Conservation (phyloP, 2,888 invertebrate genomes). For the Sphaerophoria rueppellii region DNA sequence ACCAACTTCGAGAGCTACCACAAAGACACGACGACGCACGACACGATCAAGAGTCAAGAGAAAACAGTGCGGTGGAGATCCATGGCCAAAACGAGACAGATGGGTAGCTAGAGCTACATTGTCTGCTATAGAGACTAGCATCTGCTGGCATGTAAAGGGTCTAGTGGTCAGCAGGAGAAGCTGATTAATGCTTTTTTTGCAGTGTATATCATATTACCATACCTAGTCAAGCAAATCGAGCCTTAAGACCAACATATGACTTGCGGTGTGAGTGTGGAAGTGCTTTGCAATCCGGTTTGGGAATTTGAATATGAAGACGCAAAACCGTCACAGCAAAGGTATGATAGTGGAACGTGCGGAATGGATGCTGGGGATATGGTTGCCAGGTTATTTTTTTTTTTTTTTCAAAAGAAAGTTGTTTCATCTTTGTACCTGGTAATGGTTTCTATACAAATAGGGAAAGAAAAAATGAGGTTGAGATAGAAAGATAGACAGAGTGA, state of each 20-base stretch:
- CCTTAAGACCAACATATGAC: conserved; percentile 58
- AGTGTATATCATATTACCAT: conserved; percentile 45
- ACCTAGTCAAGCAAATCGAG: conserved; percentile 69
- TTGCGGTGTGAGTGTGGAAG: conserved; percentile 39
- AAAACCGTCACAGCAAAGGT: conserved; percentile 22
- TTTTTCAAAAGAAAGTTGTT: not conserved
- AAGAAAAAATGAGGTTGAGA: too few species aligned
- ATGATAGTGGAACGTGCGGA: conserved; percentile 3
- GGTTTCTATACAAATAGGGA: too few species aligned
- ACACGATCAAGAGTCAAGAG: conserved; percentile 46
- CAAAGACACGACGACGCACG: not conserved
- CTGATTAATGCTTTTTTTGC: conserved; percentile 41
- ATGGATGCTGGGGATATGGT: conserved; percentile 22
- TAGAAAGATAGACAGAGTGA: too few species aligned
- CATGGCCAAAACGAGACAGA: conserved; percentile 56
- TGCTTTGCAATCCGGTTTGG: conserved; percentile 66
- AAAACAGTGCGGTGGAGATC: conserved; percentile 36
- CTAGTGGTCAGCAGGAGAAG: conserved; percentile 45
- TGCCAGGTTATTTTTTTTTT: not conserved
- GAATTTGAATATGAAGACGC: conserved; percentile 48
- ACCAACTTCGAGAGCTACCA: not conserved
- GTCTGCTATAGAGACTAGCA: not conserved
- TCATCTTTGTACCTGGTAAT: not conserved
- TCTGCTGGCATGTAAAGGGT: conserved; percentile 42
- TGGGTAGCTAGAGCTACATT: conserved; percentile 33